Percentiles rank a stretch among this genome's conserved stretches.
Evolutionary conservation across 2,797 vertebrate species (phyloP).

Genomic region (Graptemys geographica): DNA sequence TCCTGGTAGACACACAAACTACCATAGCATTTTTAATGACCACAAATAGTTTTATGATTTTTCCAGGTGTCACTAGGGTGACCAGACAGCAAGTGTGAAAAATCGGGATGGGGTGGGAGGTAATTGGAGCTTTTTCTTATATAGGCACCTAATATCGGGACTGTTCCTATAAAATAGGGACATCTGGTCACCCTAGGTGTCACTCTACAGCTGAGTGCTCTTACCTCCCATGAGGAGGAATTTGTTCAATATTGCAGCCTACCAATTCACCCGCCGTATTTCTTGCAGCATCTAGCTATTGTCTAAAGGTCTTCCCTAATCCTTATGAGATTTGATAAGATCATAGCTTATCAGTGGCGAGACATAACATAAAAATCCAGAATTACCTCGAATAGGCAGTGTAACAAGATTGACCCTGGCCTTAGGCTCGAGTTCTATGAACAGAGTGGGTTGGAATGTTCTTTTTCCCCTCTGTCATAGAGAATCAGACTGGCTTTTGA

Average conservation of each 20-base stretch:
- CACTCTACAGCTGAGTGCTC: not conserved
- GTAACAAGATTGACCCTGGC: not conserved
- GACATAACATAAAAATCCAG: not conserved
- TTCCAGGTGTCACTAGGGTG: not conserved
- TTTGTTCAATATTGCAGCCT: not conserved
- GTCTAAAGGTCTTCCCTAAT: not conserved
- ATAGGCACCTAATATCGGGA: too few relatives aligned
- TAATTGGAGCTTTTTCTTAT: too few relatives aligned
- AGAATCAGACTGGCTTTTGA: not conserved
- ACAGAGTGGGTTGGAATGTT: not conserved
- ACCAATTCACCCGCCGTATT: not conserved
- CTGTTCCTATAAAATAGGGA: too few relatives aligned
- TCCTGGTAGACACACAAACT: not conserved
- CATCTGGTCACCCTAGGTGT: too few relatives aligned
- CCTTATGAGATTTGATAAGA: not conserved
- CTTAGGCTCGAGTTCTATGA: not conserved
- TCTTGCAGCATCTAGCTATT: not conserved
- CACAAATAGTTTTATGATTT: not conserved
- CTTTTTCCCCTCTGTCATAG: not conserved
- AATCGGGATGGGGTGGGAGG: too few relatives aligned
- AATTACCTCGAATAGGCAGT: not conserved
- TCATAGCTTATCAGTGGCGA: not conserved
- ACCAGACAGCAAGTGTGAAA: too few relatives aligned
- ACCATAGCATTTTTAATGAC: not conserved
- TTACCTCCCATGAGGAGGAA: not conserved